Conservation (phyloP, 2,797 vertebrate genomes). For the Rousettus madagascariensis region DNA sequence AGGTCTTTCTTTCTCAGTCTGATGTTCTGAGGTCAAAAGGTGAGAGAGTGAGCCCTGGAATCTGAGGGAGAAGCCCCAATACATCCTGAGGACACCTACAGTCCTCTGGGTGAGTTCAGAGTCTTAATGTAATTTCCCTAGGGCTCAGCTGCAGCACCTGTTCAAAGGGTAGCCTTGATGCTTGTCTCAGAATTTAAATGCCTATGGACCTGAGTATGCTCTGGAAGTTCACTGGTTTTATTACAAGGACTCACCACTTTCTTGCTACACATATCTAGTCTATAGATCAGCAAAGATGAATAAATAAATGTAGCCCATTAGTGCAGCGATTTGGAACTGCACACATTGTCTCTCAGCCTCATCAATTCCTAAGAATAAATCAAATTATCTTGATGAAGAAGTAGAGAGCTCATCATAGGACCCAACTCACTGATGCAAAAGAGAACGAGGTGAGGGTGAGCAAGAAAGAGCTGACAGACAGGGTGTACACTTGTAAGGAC, state of each 20-base stretch:
- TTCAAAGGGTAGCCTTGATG: constrained; percentile 16
- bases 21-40: neutral
- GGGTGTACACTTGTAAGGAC: fast-evolving
- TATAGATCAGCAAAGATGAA: neutral
- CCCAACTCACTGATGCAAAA: neutral
- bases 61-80: neutral
- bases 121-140: constrained; percentile 5
- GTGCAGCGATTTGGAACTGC: neutral
- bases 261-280: neutral
- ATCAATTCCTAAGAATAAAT: neutral
- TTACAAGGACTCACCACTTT: neutral
- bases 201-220: neutral
- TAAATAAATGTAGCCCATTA: neutral
- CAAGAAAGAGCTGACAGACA: neutral
- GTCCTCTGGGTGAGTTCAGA: neutral
- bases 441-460: fast-evolving
- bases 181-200: neutral
- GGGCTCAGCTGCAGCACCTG: neutral
- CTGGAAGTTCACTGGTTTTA: neutral
- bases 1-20: neutral
- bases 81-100: neutral
- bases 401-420: neutral
- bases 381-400: neutral
- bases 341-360: neutral
- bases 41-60: neutral